Conservation (phyloP, 2,113 vertebrate genomes). For the Myotis davidii region DNA sequence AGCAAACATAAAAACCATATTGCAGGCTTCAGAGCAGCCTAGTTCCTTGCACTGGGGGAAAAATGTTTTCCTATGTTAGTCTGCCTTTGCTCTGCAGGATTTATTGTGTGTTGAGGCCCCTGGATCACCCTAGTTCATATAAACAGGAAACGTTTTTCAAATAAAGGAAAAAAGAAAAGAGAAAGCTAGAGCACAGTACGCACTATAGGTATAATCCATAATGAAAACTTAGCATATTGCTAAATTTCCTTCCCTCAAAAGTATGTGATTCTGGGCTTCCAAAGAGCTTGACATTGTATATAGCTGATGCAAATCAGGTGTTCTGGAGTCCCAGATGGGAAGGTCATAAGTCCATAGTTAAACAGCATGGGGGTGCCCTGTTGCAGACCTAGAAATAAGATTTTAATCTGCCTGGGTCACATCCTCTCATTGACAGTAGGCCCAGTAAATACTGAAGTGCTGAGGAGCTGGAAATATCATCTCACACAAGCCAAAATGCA, state of each 20-base stretch:
- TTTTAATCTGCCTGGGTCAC: slow-evolving; percentile 35
- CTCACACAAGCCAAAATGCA: not conserved
- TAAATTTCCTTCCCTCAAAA: slow-evolving; percentile 33
- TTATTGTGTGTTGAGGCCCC: slow-evolving; percentile 58
- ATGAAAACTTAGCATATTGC: slow-evolving; percentile 39
- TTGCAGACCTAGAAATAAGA: slow-evolving; percentile 39
- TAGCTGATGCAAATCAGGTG: not conserved
- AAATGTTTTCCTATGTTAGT: slow-evolving; percentile 62
- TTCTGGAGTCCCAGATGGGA: not conserved
- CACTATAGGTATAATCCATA: not conserved
- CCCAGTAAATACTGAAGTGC: not conserved
- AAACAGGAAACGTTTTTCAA: slow-evolving; percentile 73
- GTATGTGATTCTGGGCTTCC: not conserved
- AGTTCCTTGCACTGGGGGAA: not conserved
- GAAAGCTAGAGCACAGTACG: not conserved
- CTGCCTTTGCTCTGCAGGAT: slow-evolving; percentile 51
- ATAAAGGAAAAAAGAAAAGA: slow-evolving; percentile 29
- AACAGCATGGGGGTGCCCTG: not conserved
- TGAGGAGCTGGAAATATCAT: not conserved
- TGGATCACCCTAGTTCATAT: slow-evolving; percentile 49
- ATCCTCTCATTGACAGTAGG: not conserved
- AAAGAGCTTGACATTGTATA: slow-evolving; percentile 1
- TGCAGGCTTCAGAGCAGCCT: not conserved
- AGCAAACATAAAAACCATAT: not conserved
- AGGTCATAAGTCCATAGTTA: slow-evolving; percentile 45